Base-by-base conservation (phyloP, 1,140 invertebrate genomes). In the Bombus consobrinus region DNA sequence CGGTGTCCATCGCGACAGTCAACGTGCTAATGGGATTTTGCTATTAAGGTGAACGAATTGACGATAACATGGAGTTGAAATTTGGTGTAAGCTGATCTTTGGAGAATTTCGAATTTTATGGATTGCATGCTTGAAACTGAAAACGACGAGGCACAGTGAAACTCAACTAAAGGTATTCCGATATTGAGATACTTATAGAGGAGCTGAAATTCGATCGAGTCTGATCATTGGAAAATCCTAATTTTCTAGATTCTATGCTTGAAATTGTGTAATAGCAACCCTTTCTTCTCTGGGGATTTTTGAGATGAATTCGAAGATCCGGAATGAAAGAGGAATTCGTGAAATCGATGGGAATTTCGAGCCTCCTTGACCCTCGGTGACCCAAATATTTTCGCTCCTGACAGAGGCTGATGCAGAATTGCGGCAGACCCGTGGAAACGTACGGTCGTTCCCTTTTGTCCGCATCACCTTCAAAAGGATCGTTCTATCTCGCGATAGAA, bases 311-410 rank as follows among this genome's bases (percentile, higher is more conserved):
- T 32, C 9, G 15, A 41, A 32, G 37, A 78, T 8, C 18, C 2
- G 25, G 15, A 22, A 75, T 34, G n/a, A 12, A 53, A 53, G 32
- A 75, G 43, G 43, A 53, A 79, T 79, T 47, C 41, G 25, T 18
- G 9, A 18, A 66, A n/a, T 57, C 47, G 18, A 37, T 15, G 25
- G 22, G 69, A 75, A 74, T 66, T 81, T 68, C 74, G 18, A 32
- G n/a, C 66, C 53, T 80, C 74, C 83, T 72, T 71, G 66, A 72
- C 47, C 76, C 28, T 25, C 47, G 6, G 32, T 62, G 66, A 84
- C 76, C 76, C 68, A 84, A 80, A 84, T 84, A 84, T 80, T 79
- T 84, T 43, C 66, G 12, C 76, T 84, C 37, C n/a, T 37, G 53
- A 62, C n/a, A 32, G 74, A 78, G 32, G 25, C 15, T 39, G 43